Conservation (phyloP, 2,797 vertebrate species). For the Naso thynnoides region DNA sequence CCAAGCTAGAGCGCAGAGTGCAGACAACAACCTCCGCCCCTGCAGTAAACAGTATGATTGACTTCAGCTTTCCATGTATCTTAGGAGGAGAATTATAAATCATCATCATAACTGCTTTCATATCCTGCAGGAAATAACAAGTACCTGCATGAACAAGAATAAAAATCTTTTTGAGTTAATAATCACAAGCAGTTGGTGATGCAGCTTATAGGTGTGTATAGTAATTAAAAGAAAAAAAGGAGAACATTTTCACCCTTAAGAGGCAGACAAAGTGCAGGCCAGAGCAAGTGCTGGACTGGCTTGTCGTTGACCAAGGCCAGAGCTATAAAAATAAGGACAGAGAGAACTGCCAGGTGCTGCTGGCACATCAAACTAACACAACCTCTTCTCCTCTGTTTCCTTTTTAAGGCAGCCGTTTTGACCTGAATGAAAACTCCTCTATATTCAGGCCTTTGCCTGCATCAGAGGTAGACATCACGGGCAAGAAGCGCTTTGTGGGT, state of each 20-base stretch:
- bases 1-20: constrained; percentile 74
- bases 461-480: constrained; percentile 91
- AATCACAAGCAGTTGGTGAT: constrained; percentile 4
- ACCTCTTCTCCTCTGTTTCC: constrained; percentile 47
- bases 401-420: constrained; percentile 79
- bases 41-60: constrained; percentile 73
- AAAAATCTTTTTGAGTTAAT: background rate
- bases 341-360: constrained; percentile 62
- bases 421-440: constrained; percentile 86
- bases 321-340: constrained; percentile 62
- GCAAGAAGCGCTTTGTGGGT: constrained; percentile 93
- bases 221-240: background rate
- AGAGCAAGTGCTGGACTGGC: constrained; percentile 63
- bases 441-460: constrained; percentile 91
- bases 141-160: background rate
- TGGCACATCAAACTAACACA: constrained; percentile 53
- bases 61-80: constrained; percentile 6
- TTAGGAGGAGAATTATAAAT: background rate
- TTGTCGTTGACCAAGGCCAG: constrained; percentile 45
- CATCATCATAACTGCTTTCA: background rate
- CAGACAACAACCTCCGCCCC: constrained; percentile 74
- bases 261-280: constrained; percentile 18
- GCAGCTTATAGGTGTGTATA: constrained; percentile 23
- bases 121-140: background rate
- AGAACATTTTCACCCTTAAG: constrained; percentile 11